These are phyloP conservation scores for Ditylenchus weischeri DNA, from an alignment of 2,888 invertebrate genomes.

Conservation along the genomic window DNA sequence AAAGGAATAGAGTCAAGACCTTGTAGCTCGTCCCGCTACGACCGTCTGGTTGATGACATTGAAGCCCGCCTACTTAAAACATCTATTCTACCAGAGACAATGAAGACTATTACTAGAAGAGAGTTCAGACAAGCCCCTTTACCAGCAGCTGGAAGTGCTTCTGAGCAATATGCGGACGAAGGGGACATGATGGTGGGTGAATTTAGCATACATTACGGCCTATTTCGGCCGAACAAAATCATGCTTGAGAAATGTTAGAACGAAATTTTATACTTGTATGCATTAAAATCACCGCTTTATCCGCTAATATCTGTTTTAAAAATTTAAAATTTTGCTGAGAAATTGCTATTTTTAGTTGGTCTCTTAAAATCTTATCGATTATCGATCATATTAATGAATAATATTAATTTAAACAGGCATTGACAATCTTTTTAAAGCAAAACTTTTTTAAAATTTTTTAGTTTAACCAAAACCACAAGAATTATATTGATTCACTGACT, in stretches of 20 bases:
- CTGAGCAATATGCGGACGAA: constrained; percentile 45
- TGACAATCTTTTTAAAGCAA: not conserved
- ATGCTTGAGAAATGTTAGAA: no score
- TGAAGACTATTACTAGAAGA: constrained; percentile 41
- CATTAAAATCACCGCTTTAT: no score
- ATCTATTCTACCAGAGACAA: constrained; percentile 37
- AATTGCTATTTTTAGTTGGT: no score
- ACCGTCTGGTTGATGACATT: constrained; percentile 43
- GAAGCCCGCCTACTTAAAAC: constrained; percentile 47
- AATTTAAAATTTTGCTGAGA: no score
- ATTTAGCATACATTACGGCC: not conserved
- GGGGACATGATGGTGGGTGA: constrained; percentile 47
- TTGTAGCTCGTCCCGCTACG: constrained; percentile 41
- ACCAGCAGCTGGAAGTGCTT: constrained; percentile 46
- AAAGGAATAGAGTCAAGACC: constrained; percentile 46
- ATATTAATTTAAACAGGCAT: no score
- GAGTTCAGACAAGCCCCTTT: constrained; percentile 53
- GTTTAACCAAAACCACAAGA: no score
- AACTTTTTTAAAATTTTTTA: no score
- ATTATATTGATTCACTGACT: not conserved
- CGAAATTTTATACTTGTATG: no score
- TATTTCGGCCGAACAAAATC: no score
- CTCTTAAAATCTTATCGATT: no score
- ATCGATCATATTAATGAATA: no score
- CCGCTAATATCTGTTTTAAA: no score